Base-by-base conservation (phyloP, 2,888 invertebrate species). In the Metellina segmentata region DNA sequence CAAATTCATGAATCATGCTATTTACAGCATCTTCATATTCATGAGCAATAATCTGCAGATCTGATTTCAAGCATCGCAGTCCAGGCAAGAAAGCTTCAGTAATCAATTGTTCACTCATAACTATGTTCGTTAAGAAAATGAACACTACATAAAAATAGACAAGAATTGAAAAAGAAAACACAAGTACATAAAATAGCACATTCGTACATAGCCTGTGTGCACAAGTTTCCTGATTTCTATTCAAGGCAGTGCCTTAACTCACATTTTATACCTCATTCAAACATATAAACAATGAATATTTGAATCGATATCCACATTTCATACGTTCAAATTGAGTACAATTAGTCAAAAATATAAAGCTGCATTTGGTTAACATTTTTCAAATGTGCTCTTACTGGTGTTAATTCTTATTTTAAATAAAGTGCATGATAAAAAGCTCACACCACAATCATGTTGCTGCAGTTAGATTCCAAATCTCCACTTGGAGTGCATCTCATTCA, bases 61-160 rank as follows among this genome's bases (percentile, higher is more conserved):
- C 95, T 78, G 94, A 94, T 71, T 94, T 94, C 52, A 95, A 93
- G 93, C 95, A 95, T 5, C 94, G 94, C 81, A 95, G 93, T 2
- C 95, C 95, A 52, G 95, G 95, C 89, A 95, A 93, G 94, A 95
- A 94, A 34, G 94, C 94, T 93, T 95, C 95, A 81, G 94, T 94
- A 49, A 95, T 94, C 78, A 95, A 91, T 93, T 95, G 95, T 90
- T 95, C 95, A 93, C 94, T 95, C 91, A 95, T 94, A 93, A 95
- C 95, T 95, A 92, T 20, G 49, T 7, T 48, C 51, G 81, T 85
- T 92, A 75, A 92, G 77, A 72, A 48, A 71, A 48, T 11, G n/a
- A 53, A 13, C 13, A 53, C 16, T 53, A 6, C 7, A 34, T 34
- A 34, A 34, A 1, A 51, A 19, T 16, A 19, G 13, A 34, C 34